Conservation (phyloP, 1,140 invertebrate genomes). For the Drosophila rufa region DNA sequence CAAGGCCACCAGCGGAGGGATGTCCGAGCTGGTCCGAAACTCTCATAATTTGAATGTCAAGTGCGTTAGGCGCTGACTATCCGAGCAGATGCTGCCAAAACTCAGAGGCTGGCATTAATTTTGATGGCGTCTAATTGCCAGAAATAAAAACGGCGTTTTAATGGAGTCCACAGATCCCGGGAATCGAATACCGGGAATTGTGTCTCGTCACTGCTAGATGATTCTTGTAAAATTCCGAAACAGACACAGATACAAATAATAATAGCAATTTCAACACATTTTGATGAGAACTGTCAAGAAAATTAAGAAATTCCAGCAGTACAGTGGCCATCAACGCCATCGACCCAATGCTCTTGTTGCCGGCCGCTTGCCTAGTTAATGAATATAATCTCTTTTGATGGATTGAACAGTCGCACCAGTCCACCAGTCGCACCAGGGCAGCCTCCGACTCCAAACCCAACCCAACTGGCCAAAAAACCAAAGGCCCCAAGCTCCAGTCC, state of each 20-base stretch:
- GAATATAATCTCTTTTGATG: conserved; percentile 82
- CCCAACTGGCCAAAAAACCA: conserved; percentile 13
- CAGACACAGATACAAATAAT: conserved; percentile 46
- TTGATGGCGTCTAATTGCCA: conserved; percentile 66
- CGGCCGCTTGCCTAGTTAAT: conserved; percentile 70
- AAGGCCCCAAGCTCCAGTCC: conserved; percentile 24
- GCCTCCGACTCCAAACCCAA: conserved; percentile 2
- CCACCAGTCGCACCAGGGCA: conserved; percentile 5
- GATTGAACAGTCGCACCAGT: conserved; percentile 63
- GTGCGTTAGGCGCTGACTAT: conserved; percentile 58
- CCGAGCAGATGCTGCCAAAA: conserved; percentile 61
- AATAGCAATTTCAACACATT: conserved; percentile 80
- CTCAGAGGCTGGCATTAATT: conserved; percentile 38
- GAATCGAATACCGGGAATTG: conserved; percentile 51
- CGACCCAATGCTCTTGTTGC: conserved; percentile 31
- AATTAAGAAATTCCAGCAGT: conserved; percentile 77
- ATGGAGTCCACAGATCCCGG: conserved; percentile 71
- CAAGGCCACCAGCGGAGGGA: conserved; percentile 45
- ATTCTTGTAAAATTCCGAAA: conserved; percentile 67
- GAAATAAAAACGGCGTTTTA: conserved; percentile 66
- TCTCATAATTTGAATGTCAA: conserved; percentile 59
- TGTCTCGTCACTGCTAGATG: conserved; percentile 69
- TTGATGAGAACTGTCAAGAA: conserved; percentile 81
- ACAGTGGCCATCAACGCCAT: conserved; percentile 58
- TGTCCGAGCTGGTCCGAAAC: conserved; percentile 14